Evolutionary conservation across 2,888 invertebrate genomes (phyloP).

Genomic region (Melinopterus prodromus): DNA sequence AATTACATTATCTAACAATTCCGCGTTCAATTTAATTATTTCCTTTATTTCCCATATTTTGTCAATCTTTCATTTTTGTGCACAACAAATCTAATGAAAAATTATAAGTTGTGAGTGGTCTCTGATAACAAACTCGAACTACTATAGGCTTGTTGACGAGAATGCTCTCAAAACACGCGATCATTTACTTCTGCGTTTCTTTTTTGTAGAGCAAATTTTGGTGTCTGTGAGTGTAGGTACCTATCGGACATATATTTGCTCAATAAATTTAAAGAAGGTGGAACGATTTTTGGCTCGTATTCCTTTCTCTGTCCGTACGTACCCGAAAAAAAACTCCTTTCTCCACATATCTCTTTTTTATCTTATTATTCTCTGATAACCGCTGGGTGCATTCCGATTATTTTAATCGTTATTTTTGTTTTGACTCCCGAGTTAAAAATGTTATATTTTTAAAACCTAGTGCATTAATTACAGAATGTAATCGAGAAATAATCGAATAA

Average conservation of each 20-base stretch:
- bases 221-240: not conserved
- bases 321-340: slow-evolving; percentile 22
- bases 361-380: slow-evolving; percentile 15
- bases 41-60: too few relatives aligned
- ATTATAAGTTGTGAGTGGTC: too few relatives aligned
- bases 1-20: too few relatives aligned
- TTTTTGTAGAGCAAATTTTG: not conserved
- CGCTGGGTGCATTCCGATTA: slow-evolving; percentile 16
- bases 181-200: too few relatives aligned
- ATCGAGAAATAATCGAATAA: not conserved
- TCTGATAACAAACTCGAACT: too few relatives aligned
- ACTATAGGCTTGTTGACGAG: too few relatives aligned
- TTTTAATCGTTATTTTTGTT: slow-evolving; percentile 10
- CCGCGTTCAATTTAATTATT: too few relatives aligned
- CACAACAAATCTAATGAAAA: too few relatives aligned
- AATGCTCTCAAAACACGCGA: too few relatives aligned
- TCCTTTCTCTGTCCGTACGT: slow-evolving; percentile 13
- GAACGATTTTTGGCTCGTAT: slow-evolving; percentile 7
- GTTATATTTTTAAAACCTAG: not conserved
- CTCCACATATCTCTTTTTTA: slow-evolving; percentile 11
- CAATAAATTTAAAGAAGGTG: slow-evolving; percentile 5
- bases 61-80: too few relatives aligned
- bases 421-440: slow-evolving; percentile 9
- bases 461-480: not conserved
- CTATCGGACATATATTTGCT: not conserved